Evolutionary conservation across 2,113 vertebrate species (phyloP).

Genomic region (Hystrix cristata): DNA sequence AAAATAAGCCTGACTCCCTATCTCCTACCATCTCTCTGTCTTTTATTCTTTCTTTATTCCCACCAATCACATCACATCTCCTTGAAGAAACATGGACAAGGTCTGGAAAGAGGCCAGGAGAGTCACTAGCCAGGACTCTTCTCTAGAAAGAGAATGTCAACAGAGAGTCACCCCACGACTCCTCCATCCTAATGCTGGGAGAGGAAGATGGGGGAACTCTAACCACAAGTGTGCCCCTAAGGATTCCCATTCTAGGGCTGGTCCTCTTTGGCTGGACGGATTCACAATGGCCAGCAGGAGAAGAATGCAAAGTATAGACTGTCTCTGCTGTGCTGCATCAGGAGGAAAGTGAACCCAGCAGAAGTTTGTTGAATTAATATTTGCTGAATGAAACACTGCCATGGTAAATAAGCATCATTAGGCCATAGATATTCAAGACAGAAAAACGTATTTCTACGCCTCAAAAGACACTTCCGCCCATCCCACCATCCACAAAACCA

Average conservation of each 20-base stretch:
- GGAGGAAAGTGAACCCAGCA: not conserved
- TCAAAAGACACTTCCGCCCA: not conserved
- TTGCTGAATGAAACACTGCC: not conserved
- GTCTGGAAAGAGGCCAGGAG: not conserved
- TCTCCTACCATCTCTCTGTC: no score
- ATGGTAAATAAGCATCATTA: not conserved
- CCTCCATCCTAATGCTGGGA: no score
- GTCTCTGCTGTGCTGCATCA: not conserved
- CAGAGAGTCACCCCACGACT: no score
- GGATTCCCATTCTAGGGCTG: no score
- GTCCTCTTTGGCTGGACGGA: no score
- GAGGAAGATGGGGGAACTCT: no score
- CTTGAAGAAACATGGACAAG: no score
- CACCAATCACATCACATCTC: not conserved
- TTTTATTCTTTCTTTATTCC: not conserved
- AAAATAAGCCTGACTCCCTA: no score
- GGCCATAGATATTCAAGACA: not conserved
- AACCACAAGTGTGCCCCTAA: no score
- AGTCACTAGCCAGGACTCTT: no score
- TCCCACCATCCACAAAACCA: not conserved
- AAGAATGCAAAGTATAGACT: no score
- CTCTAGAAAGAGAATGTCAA: not conserved
- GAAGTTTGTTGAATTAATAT: not conserved
- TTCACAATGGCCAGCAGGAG: not conserved
- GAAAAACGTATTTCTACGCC: not conserved